A percentile compares a stretch with the other conserved stretches of the same genome.
Evolutionary conservation across 2,113 vertebrate species (phyloP).

Genomic region (Megalops atlanticus): DNA sequence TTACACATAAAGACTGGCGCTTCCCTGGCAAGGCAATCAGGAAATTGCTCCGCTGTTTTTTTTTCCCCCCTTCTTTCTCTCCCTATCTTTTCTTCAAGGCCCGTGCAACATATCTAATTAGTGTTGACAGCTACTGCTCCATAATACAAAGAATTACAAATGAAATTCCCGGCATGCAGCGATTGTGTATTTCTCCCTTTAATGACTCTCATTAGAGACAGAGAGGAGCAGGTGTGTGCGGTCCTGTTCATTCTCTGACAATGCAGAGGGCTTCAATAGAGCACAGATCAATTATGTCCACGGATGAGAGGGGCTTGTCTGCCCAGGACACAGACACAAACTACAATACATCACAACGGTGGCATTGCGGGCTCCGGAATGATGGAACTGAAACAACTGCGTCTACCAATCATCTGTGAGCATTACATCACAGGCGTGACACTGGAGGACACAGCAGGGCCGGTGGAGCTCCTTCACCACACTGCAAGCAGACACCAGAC

Average conservation of each 20-base stretch:
- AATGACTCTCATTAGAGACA: slow-evolving; percentile 17
- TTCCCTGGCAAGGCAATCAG: neutral
- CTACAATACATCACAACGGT: neutral
- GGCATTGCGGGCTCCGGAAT: neutral
- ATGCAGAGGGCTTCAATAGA: neutral
- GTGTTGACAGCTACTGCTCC: neutral
- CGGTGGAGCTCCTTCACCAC: neutral
- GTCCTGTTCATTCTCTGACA: slow-evolving; percentile 5
- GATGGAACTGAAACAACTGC: neutral
- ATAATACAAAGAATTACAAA: neutral
- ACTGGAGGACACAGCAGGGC: neutral
- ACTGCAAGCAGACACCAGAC: neutral
- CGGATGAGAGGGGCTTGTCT: neutral
- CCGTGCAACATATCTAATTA: neutral
- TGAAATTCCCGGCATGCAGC: neutral
- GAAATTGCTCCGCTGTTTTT: slow-evolving; percentile 6
- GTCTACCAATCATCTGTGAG: slow-evolving; percentile 1
- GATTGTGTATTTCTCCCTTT: slow-evolving; percentile 3
- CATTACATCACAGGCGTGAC: neutral
- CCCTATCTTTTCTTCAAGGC: neutral
- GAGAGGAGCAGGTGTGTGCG: slow-evolving; percentile 13
- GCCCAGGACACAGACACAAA: neutral
- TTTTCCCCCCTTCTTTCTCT: neutral
- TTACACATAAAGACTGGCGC: neutral
- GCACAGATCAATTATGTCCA: slow-evolving; percentile 17